phyloP scores from a whole-genome alignment of 2,888 invertebrate genomes.

The Axea sp. region DNA sequence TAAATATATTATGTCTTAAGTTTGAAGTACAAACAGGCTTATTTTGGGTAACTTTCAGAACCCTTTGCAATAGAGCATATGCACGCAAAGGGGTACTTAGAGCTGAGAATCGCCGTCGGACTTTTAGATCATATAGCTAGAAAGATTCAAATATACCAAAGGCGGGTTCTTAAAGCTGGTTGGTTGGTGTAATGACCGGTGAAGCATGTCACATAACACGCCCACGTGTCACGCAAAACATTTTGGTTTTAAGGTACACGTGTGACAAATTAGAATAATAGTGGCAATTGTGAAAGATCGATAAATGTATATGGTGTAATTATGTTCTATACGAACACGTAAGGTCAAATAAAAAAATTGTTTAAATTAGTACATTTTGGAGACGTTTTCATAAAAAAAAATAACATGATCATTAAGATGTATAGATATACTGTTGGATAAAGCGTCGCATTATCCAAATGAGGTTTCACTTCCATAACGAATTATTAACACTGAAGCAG shows the following conservation, averaged over 20 bases:
- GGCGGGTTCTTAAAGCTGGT: conserved; percentile 73
- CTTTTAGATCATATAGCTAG: conserved; percentile 71
- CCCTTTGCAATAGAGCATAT: conserved; percentile 44
- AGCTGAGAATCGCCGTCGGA: conserved; percentile 72
- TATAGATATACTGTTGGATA: conserved; percentile 18
- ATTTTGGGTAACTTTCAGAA: conserved; percentile 31
- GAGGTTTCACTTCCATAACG: conserved; percentile 33
- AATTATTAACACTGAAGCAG: conserved; percentile 37
- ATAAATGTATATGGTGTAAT: conserved; percentile 1
- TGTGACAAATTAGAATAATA: conserved; percentile 14
- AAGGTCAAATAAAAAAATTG: background rate
- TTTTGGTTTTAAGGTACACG: conserved; percentile 7
- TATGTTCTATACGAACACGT: background rate
- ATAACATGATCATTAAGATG: background rate
- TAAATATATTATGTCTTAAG: too few species aligned
- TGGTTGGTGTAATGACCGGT: conserved; percentile 72
- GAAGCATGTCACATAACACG: conserved; percentile 76
- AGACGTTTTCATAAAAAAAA: background rate
- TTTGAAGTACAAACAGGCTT: conserved; percentile 6
- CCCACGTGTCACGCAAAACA: conserved; percentile 75
- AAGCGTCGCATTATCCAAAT: conserved; percentile 26
- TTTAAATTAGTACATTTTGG: background rate
- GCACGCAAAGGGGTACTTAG: conserved; percentile 78
- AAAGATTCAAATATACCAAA: conserved; percentile 71
- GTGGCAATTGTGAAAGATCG: conserved; percentile 3